A percentile compares a stretch with the other conserved stretches of the same genome.
Conservation (phyloP, 2,888 invertebrate genomes). For the Pollenia angustigena region DNA sequence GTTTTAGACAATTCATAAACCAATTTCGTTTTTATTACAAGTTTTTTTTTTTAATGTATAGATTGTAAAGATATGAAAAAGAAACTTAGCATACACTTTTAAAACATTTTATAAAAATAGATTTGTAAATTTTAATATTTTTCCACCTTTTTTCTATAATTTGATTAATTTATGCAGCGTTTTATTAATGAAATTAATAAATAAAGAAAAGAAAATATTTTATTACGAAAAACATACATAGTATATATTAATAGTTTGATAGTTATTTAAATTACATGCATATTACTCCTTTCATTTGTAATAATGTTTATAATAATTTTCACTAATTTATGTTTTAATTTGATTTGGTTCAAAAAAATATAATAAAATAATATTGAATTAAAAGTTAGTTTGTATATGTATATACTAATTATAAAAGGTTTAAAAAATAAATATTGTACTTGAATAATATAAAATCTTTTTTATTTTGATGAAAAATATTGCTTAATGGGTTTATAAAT, state of each 20-base stretch:
- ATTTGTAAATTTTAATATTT: conserved; percentile 50
- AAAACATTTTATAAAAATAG: conserved; percentile 2
- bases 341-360: conserved; percentile 54
- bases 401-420: conserved; percentile 49
- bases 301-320: too few relatives aligned
- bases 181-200: conserved; percentile 54
- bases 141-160: conserved; percentile 8
- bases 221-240: conserved; percentile 34
- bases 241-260: conserved; percentile 49
- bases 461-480: too few relatives aligned
- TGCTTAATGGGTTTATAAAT: too few relatives aligned
- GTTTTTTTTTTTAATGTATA: conserved; percentile 40
- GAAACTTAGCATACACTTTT: background rate
- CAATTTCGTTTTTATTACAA: conserved; percentile 27
- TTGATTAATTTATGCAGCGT: conserved; percentile 34
- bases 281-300: conserved; percentile 2
- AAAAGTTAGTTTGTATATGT: conserved; percentile 59
- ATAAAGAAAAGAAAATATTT: conserved; percentile 33
- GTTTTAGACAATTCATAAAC: conserved; percentile 79
- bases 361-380: conserved; percentile 47
- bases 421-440: conserved; percentile 41
- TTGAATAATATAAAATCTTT: too few relatives aligned
- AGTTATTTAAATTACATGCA: conserved; percentile 40
- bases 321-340: conserved; percentile 35
- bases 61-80: conserved; percentile 44